Conservation (phyloP, 1,140 invertebrate species). For the Drosophila burlai region DNA sequence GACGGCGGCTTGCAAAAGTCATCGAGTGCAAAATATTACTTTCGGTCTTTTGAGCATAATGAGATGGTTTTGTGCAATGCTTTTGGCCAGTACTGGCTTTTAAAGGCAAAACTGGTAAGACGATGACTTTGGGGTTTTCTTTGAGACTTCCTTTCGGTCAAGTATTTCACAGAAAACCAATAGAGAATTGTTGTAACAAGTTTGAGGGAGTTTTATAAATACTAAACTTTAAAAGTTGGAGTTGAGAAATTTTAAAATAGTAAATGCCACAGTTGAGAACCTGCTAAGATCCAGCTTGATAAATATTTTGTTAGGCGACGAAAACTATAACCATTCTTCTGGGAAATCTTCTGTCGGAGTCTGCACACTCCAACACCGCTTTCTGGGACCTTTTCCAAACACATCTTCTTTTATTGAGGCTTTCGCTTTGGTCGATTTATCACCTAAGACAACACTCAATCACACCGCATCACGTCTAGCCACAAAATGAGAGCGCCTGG, state of each 20-base stretch:
- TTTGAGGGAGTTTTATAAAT: neutral
- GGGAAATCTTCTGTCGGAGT: neutral
- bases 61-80: conserved; percentile 43
- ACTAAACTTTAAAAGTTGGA: neutral
- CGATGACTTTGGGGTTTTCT: conserved; percentile 31
- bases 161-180: conserved; percentile 2
- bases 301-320: neutral
- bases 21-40: conserved; percentile 28
- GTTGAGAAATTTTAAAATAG: neutral
- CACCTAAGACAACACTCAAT: conserved; percentile 40
- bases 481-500: conserved; percentile 49
- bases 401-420: conserved; percentile 37
- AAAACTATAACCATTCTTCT: conserved; percentile 2
- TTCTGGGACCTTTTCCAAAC: conserved; percentile 15
- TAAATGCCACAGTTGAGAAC: neutral
- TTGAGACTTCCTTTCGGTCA: conserved; percentile 13
- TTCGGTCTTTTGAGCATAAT: conserved; percentile 37
- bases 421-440: conserved; percentile 70
- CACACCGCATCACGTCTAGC: conserved; percentile 42
- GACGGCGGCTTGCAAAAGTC: conserved; percentile 50
- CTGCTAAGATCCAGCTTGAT: neutral
- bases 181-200: conserved; percentile 5
- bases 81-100: neutral
- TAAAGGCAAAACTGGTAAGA: conserved; percentile 29
- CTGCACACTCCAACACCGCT: neutral